These are phyloP conservation scores for Macrophya annulata DNA, from an alignment of 2,888 invertebrate species.

Conservation along the genomic window DNA sequence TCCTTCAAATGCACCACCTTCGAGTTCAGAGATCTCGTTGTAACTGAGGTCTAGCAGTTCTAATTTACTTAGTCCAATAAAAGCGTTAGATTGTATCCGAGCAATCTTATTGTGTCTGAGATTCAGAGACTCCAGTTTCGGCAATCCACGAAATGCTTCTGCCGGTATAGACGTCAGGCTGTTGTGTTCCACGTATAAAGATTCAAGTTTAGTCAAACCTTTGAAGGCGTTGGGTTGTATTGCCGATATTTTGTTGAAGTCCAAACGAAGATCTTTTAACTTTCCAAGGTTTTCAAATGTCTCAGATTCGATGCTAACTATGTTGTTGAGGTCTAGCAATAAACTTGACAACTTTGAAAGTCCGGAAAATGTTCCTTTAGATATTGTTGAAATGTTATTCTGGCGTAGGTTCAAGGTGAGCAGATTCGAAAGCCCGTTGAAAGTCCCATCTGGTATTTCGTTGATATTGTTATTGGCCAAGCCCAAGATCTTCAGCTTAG, in stretches of 20 bases:
- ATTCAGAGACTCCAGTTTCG: conserved; percentile 67
- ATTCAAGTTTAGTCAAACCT: neutral
- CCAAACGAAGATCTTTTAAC: conserved; percentile 74
- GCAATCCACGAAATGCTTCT: conserved; percentile 49
- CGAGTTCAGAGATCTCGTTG: conserved; percentile 57
- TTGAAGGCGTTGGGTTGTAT: conserved; percentile 63
- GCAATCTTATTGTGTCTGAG: conserved; percentile 76
- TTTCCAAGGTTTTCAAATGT: conserved; percentile 75
- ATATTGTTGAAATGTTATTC: conserved; percentile 62
- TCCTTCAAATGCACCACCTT: neutral
- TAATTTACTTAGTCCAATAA: conserved; percentile 58
- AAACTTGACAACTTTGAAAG: conserved; percentile 62
- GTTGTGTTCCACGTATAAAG: neutral
- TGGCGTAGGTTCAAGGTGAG: neutral
- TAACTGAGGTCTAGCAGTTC: conserved; percentile 52
- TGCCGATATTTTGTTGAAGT: conserved; percentile 75
- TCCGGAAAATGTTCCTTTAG: conserved; percentile 65
- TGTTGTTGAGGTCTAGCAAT: conserved; percentile 77
- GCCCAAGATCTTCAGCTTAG: neutral
- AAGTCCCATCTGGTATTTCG: conserved; percentile 20
- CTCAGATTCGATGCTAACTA: conserved; percentile 73
- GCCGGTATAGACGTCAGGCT: neutral
- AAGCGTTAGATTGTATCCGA: conserved; percentile 72
- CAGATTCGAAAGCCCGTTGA: conserved; percentile 13
- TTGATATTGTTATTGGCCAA: neutral